A percentile compares a stretch with the other conserved stretches of the same genome.
Evolutionary conservation across 2,797 vertebrate species (phyloP).

Genomic region (Lateolabrax maculatus): DNA sequence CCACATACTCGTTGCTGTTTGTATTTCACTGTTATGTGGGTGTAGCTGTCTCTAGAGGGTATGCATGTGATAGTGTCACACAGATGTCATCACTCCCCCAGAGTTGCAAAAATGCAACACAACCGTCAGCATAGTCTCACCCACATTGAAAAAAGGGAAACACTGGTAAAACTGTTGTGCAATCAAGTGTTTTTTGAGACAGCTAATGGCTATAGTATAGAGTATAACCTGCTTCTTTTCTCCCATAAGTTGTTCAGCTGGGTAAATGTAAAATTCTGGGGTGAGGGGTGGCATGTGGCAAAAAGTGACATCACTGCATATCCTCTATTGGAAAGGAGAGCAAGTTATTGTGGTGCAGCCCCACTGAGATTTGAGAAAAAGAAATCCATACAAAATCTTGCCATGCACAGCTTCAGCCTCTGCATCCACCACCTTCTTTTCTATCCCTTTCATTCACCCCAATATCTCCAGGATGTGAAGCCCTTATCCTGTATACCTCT

Average conservation of each 20-base stretch:
- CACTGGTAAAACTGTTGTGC: conserved; percentile 6
- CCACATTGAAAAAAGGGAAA: not conserved
- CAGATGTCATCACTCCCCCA: not conserved
- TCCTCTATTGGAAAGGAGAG: not conserved
- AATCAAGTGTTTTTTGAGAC: no score
- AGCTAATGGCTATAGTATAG: no score
- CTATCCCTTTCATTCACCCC: not conserved
- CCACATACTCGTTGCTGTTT: not conserved
- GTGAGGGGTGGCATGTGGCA: no score
- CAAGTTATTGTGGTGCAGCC: not conserved
- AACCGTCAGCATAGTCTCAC: not conserved
- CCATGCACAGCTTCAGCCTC: not conserved
- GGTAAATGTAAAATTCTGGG: no score
- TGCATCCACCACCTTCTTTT: not conserved
- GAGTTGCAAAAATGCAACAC: not conserved
- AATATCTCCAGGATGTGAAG: conserved; percentile 88
- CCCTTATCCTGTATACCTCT: conserved; percentile 89
- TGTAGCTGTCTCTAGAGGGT: not conserved
- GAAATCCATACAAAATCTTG: not conserved
- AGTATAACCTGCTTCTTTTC: not conserved
- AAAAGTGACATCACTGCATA: not conserved
- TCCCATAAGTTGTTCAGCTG: no score
- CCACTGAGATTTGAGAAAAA: not conserved
- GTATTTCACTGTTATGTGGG: not conserved
- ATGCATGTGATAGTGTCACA: not conserved